Evolutionary conservation across 23 tunicate genomes (phyloP).

Genomic region (Styela clava): DNA sequence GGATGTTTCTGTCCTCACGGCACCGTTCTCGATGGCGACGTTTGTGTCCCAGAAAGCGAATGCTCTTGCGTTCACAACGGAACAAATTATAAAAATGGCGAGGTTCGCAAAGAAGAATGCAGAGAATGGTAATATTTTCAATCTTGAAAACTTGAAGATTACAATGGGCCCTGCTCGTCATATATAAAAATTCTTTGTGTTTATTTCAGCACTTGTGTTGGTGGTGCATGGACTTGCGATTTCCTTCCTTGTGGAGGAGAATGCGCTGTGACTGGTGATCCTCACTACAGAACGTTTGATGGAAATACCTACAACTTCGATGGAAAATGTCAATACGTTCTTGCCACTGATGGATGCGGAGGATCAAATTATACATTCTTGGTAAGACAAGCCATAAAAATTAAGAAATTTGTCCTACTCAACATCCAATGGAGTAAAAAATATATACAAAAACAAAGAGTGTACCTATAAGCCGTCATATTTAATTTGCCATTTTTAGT

Average conservation of each 20-base stretch:
- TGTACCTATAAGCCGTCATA: too few species aligned
- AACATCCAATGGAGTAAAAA: too few species aligned
- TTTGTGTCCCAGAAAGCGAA: slow-evolving; percentile 64
- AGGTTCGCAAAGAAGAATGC: slow-evolving; percentile 40
- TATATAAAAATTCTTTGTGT: too few species aligned
- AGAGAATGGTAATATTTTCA: slow-evolving; percentile 61
- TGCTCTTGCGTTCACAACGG: slow-evolving; percentile 84
- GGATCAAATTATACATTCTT: slow-evolving; percentile 56
- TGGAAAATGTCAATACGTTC: slow-evolving; percentile 93
- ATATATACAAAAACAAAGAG: too few species aligned
- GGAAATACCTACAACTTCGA: slow-evolving; percentile 57
- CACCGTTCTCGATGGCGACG: slow-evolving; percentile 58
- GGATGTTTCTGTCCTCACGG: slow-evolving; percentile 94
- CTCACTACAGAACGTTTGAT: slow-evolving; percentile 91
- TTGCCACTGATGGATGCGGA: slow-evolving; percentile 85
- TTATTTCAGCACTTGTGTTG: slow-evolving; percentile 55
- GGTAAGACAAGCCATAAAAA: too few species aligned
- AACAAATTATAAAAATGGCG: slow-evolving; percentile 44
- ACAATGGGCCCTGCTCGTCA: too few species aligned
- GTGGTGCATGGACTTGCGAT: slow-evolving; percentile 88
- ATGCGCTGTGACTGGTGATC: slow-evolving; percentile 90
- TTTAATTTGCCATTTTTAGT: too few species aligned
- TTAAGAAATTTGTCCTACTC: too few species aligned
- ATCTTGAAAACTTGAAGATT: too few species aligned
- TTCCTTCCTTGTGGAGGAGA: slow-evolving; percentile 74